phyloP scores from a whole-genome alignment of 2,888 invertebrate species.

The Leistus spinibarbis region DNA sequence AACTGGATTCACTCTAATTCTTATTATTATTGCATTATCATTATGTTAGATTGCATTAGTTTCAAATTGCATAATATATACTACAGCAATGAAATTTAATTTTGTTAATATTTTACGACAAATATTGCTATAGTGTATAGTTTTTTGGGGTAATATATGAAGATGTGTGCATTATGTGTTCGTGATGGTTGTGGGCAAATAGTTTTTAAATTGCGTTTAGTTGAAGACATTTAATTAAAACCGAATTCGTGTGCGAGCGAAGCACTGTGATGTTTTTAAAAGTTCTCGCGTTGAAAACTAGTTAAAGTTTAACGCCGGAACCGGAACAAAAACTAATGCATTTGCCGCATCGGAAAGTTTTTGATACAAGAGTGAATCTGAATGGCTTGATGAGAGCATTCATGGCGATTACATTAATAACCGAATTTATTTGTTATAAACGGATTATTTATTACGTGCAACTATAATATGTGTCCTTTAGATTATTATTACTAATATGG shows the following conservation, averaged over 20 bases:
- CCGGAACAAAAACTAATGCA: slow-evolving; percentile 8
- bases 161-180: background rate
- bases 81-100: too few relatives aligned
- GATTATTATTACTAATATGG: too few relatives aligned
- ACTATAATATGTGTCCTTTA: too few relatives aligned
- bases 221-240: background rate
- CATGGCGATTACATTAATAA: too few relatives aligned
- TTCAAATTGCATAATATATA: background rate
- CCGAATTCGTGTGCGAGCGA: background rate
- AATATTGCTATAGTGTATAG: too few relatives aligned
- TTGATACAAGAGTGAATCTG: slow-evolving; percentile 3
- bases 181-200: background rate
- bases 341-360: background rate
- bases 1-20: background rate
- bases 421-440: too few relatives aligned
- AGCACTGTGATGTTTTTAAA: background rate
- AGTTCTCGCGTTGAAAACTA: slow-evolving; percentile 1
- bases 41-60: background rate
- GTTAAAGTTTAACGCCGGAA: slow-evolving; percentile 1
- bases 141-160: background rate
- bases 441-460: too few relatives aligned
- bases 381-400: slow-evolving; percentile 3
- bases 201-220: background rate
- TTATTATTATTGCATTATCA: background rate
- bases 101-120: too few relatives aligned